A percentile compares a stretch with the other conserved stretches of the same genome.
Conservation (phyloP, 30 jellyfish, hydroid and myxozoan species). For the Pseudorhiza aurosa region DNA sequence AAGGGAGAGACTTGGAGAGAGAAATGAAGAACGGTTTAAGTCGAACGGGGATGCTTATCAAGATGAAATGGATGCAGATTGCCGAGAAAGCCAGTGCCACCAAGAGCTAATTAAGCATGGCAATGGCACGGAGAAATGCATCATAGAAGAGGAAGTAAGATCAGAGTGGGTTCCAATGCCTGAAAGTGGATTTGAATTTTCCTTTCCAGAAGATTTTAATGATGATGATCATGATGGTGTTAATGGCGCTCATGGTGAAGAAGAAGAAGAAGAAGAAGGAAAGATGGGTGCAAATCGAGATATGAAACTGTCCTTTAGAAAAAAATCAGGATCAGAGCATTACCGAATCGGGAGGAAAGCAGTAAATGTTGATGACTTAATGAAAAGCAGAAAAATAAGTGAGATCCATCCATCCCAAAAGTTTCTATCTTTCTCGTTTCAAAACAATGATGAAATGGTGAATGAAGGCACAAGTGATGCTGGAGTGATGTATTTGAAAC, state of each 20-base stretch:
- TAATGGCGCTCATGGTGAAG: too few relatives aligned
- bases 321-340: conserved; percentile 10
- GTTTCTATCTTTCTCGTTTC: conserved; percentile 27
- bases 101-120: too few relatives aligned
- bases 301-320: not conserved
- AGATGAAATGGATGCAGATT: too few relatives aligned
- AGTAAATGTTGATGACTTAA: conserved; percentile 4
- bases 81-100: too few relatives aligned
- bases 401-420: conserved; percentile 39
- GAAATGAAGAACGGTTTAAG: too few relatives aligned
- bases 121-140: too few relatives aligned
- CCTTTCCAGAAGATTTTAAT: not conserved
- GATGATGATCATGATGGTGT: too few relatives aligned
- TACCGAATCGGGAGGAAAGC: conserved; percentile 7
- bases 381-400: conserved; percentile 44
- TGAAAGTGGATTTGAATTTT: not conserved
- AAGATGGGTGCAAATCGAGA: not conserved
- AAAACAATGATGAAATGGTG: not conserved
- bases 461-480: not conserved
- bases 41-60: too few relatives aligned
- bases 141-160: not conserved
- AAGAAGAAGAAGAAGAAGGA: not conserved
- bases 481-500: conserved; percentile 7
- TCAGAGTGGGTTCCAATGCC: not conserved
- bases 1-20: too few relatives aligned